Evolutionary conservation across 2,888 invertebrate genomes (phyloP), one percentile per base, ranked within the genome.

Genomic region (Aleiodes leptofemur): DNA sequence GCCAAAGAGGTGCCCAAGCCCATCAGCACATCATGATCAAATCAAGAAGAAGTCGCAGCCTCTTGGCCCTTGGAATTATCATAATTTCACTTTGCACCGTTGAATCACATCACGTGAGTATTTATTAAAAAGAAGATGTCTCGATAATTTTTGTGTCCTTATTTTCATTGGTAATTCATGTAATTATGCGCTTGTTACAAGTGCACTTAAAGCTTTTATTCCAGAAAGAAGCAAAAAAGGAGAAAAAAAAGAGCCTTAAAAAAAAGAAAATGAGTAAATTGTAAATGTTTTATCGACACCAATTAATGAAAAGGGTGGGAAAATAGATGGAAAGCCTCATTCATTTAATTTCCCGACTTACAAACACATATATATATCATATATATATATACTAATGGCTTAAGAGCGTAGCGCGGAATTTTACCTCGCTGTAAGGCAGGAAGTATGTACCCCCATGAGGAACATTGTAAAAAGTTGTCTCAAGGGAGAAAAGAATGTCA

Each of bases 401-500:
- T 23, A 23, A 23, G 23, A 23, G 38, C 53, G 48, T 80, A 78
- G 79, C 78, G 76, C 76, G 80, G 84, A 83, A 84, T 83, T 84
- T 82, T 76, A 81, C 80, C 73, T 78, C 79, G 82, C 79, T 77
- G 73, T 78, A 78, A 75, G 82, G 77, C 83, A 85, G 84, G 82
- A 82, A 83, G 84, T 86, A 83, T 83, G 83, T 59, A 64, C 77
- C 77, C 80, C 79, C 77, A 82, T 80, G 76, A 59, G 56, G 71
- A 61, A 57, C 55, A 43, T 57, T 56, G 76, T 70, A 85, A 85
- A 84, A 85, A 85, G 82, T 83, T 78, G 83, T 82, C 80, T 76
- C 76, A 43, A 34, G 48, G 48, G 50, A 71, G 73, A 70, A 69
- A 72, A 74, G 73, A 75, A 77, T 77, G 74, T 76, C 78, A 69